Evolutionary conservation across 64 coral and sea anemone species (phyloP), one percentile per base, ranked within the genome.

Genomic region (Pocillopora damicornis): DNA sequence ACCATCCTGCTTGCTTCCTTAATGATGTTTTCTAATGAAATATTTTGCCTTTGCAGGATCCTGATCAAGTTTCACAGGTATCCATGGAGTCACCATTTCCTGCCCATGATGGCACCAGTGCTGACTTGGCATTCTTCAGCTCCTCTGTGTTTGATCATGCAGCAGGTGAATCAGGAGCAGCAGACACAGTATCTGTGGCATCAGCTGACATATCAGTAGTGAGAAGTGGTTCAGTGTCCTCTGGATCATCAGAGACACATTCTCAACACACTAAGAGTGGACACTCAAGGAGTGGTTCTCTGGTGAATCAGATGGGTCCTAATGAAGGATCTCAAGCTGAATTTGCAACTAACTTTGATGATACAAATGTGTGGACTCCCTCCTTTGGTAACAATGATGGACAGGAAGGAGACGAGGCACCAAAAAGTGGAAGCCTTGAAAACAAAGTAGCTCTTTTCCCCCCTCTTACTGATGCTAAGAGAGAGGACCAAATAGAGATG

Each of bases 181-280:
- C 90, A 30, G 94, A 97, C 63, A 78, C 87, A 58, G 91, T 68
- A 9, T 97, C 94, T 26, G 69, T 88, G 38, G 86, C 91, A 90
- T 93, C 91, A 23, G 88, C 90, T 73, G 86, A 97, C 63, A 75
- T 97, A 23, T 85, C 81, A 57, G 35, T 85, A 15, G 13, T 90
- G 15, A 90, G 94, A 84, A 97, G 75, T 83, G 88, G 79, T 37
- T 97, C 94, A 57, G 79, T 97, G 2, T 97, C 94, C 2, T 97
- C 94, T 1, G 68, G 69, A 20, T 93, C 91, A 68, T 97, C 94
- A 82, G 89, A 81, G 13, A 75, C 78, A 23, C 72, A 68, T 75
- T 37, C 89, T 38, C 34, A 90, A 42, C 22, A 56, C 20, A 4
- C 71, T 2, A 76, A 62, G 42, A 87, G 87, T 71, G 73, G 22